Base-by-base conservation (phyloP, 2,113 vertebrate genomes). In the Zosterops hypoxanthus region DNA sequence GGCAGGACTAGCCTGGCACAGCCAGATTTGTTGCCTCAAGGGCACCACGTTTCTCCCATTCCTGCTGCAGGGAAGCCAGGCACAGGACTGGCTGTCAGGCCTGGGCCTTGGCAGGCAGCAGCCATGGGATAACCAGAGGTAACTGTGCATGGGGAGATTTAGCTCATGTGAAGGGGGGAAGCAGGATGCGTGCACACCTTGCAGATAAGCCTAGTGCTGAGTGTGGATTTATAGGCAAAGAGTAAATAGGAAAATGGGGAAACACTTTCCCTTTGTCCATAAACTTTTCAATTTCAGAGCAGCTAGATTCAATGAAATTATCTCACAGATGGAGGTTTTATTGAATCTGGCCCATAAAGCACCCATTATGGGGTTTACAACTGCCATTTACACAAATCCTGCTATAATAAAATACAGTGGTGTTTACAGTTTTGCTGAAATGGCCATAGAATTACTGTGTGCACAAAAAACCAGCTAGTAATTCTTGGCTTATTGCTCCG, bases 271-370 rank as follows among this genome's bases (percentile, higher is more conserved):
- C 55, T 81, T 88, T 76, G 86, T 87, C 71, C 89, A 73, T 96
- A 96, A 92, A 88, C 84, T 88, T 95, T 97, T 94, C 90, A 82
- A 63, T 94, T 92, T 94, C 55, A 59, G 92, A 56, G 90, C 83
- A 86, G 82, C 91, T 75, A 83, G 82, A 81, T 93, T 87, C 63
- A 93, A 90, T 94, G 90, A 85, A 86, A 95, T 88, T 93, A 81
- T 91, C 93, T 96, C 26, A 9, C 88, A 95, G 92, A 90, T 86
- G 80, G 86, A 88, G 78, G 49, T 85, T 96, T 95, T 96, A 93
- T 89, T 95, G 56, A 78, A 90, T 96, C 95, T 88, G 92, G 78
- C 68, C 84, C 92, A 85, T 82, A 91, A 96, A 94, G 55, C 47
- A 90, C 64, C 84, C 84, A 75, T 81, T 82, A 85, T 70, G 92